Evolutionary conservation across 2,888 invertebrate species (phyloP).

Genomic region (Apodemia zela): DNA sequence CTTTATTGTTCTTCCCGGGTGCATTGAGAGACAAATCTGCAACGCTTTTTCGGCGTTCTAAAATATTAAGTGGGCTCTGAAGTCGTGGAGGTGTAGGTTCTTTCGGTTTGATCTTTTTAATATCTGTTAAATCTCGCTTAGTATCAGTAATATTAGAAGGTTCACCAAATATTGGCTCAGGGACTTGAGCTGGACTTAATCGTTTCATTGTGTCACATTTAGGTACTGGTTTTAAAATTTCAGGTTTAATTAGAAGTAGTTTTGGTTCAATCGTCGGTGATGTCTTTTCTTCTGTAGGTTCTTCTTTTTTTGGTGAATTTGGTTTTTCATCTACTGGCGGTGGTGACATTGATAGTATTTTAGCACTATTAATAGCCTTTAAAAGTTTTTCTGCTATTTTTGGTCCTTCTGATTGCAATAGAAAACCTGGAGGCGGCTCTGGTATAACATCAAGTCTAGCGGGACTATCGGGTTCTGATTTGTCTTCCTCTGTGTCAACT

Average conservation of each 20-base stretch:
- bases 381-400: conserved; percentile 83
- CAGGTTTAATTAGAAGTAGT: conserved; percentile 43
- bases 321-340: conserved; percentile 56
- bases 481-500: conserved; percentile 70
- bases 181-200: conserved; percentile 43
- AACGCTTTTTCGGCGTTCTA: conserved; percentile 67
- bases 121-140: conserved; percentile 54
- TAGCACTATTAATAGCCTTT: conserved; percentile 81
- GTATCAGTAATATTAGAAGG: conserved; percentile 57
- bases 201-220: conserved; percentile 54
- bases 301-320: conserved; percentile 54
- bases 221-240: conserved; percentile 42
- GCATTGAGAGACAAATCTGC: conserved; percentile 59
- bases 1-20: conserved; percentile 73
- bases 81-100: conserved; percentile 55
- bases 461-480: conserved; percentile 73
- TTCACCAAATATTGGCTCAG: conserved; percentile 64
- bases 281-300: conserved; percentile 36
- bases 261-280: conserved; percentile 41
- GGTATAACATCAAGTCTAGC: conserved; percentile 72
- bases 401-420: conserved; percentile 72
- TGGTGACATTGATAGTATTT: conserved; percentile 71
- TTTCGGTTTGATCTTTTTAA: conserved; percentile 58
- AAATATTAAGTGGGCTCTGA: conserved; percentile 60
- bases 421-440: conserved; percentile 69